Percentiles rank a stretch among this genome's conserved stretches.
Evolutionary conservation across 2,113 vertebrate species (phyloP).

Genomic region (Alces alces): DNA sequence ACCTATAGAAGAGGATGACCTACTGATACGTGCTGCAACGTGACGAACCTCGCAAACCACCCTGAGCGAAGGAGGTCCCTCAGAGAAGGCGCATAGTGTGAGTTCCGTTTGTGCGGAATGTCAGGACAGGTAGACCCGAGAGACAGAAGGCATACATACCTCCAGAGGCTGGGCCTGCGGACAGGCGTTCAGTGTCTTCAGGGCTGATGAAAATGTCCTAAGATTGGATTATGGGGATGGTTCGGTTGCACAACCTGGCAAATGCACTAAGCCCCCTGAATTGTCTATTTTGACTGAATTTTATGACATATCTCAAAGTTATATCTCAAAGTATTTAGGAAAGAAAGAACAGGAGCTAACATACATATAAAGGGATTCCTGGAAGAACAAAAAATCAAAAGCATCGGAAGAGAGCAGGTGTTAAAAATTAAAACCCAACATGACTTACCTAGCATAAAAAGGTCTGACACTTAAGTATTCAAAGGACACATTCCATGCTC

Average conservation of each 20-base stretch:
- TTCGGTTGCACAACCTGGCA: background rate
- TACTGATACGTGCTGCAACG: rapidly evolving
- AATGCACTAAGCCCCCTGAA: background rate
- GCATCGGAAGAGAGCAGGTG: background rate
- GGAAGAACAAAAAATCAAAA: background rate
- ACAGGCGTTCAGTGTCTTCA: rapidly evolving
- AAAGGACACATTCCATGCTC: background rate
- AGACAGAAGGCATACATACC: rapidly evolving
- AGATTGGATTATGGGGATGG: rapidly evolving
- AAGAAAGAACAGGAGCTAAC: background rate
- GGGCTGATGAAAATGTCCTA: background rate
- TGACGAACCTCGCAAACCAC: rapidly evolving
- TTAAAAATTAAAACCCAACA: background rate
- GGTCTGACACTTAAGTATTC: background rate
- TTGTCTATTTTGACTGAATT: background rate
- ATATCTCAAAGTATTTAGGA: background rate
- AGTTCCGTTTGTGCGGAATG: rapidly evolving
- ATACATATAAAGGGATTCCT: background rate
- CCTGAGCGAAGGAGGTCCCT: background rate
- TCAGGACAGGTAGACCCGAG: background rate
- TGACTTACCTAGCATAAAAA: background rate
- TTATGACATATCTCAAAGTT: background rate
- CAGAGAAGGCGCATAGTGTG: rapidly evolving
- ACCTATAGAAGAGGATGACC: background rate
- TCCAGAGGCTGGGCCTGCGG: background rate